phyloP scores from a whole-genome alignment of 2,888 invertebrate genomes.

The Chaitophorus viminalis region DNA sequence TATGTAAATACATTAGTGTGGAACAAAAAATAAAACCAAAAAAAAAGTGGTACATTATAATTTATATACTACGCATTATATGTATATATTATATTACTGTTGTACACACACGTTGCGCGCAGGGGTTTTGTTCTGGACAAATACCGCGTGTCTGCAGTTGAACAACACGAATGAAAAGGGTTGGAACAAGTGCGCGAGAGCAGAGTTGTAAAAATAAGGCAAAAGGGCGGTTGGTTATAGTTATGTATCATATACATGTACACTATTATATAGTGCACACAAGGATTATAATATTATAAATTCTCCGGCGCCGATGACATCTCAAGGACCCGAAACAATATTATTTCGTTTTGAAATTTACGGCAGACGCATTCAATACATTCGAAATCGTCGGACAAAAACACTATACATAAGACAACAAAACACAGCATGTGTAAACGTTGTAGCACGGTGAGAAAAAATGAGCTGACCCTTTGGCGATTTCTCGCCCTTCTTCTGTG shows the following conservation, averaged over 20 bases:
- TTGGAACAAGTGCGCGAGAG: slow-evolving; percentile 48
- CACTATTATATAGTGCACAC: too few relatives aligned
- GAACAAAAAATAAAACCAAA: background rate
- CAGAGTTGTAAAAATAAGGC: slow-evolving; percentile 46
- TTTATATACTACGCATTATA: too few relatives aligned
- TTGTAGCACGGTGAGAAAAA: background rate
- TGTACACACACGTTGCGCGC: background rate
- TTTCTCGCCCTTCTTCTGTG: background rate
- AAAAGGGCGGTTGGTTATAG: background rate
- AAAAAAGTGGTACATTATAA: background rate
- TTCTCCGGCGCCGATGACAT: slow-evolving; percentile 28
- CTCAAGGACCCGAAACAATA: slow-evolving; percentile 8
- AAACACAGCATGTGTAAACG: slow-evolving; percentile 11
- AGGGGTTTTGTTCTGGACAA: slow-evolving; percentile 25
- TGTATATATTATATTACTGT: background rate
- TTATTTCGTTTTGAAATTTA: slow-evolving; percentile 38
- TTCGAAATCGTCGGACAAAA: slow-evolving; percentile 11
- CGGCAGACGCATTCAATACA: background rate
- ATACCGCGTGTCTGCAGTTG: background rate
- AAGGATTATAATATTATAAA: slow-evolving; percentile 14
- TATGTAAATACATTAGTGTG: background rate
- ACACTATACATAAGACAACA: background rate
- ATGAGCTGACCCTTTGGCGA: slow-evolving; percentile 22
- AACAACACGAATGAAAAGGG: slow-evolving; percentile 30
- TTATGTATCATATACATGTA: background rate